Base-by-base conservation (phyloP, 2,888 invertebrate genomes). In the Anticlea derivata region DNA sequence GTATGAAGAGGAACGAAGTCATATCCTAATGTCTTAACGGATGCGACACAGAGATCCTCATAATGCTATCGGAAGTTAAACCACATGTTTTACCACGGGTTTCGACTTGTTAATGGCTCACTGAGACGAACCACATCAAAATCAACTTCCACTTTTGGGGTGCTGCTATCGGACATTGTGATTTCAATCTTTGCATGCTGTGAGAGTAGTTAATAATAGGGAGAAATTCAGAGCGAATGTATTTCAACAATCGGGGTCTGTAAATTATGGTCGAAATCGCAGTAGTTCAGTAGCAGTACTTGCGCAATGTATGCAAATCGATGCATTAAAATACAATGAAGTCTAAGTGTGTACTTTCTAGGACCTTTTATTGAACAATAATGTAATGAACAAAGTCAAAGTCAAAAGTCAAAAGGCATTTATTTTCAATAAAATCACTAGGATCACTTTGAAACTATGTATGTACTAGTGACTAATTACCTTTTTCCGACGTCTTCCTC, bases 401-500 rank as follows among this genome's bases (percentile, higher is more conserved):
- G n/a, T n/a, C n/a, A n/a, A n/a, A n/a, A n/a, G n/a, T n/a, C n/a
- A n/a, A n/a, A n/a, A n/a, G n/a, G n/a, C n/a, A n/a, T n/a, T n/a
- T n/a, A n/a, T n/a, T n/a, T n/a, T n/a, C n/a, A n/a, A n/a, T n/a
- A n/a, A n/a, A n/a, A n/a, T n/a, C n/a, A n/a, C n/a, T n/a, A n/a
- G n/a, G n/a, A n/a, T n/a, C n/a, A n/a, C n/a, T n/a, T n/a, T n/a
- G n/a, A n/a, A n/a, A n/a, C n/a, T n/a, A n/a, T n/a, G n/a, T 6
- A 10, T 7, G 22, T 23, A 24, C 22, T 17, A 22, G 12, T 23
- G 11, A 23, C 8, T 20, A 33, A 7, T 50, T 87, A 95, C 95
- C 95, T 95, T 83, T 94, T 94, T 63, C 94, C 94, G 68, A 94
- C 93, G 67, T 94, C 93, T 79, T 95, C 93, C 79, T 95, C 94